These are phyloP conservation scores for Camponotus floridanus DNA, from an alignment of 1,140 invertebrate species.

Conservation along the genomic window DNA sequence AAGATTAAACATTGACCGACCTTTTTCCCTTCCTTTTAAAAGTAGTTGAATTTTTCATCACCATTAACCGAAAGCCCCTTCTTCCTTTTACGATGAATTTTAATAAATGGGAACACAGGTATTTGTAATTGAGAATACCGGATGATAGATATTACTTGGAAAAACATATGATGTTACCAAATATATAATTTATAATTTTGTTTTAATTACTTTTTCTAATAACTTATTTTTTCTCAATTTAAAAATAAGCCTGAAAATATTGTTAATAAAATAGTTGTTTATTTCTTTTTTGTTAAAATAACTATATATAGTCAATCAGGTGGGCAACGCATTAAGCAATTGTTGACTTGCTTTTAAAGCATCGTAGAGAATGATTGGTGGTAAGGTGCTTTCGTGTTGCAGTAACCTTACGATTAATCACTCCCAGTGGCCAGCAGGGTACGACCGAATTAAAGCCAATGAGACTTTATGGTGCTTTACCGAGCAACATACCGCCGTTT, in stretches of 20 bases:
- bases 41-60: slow-evolving; percentile 49
- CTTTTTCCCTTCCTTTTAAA: slow-evolving; percentile 40
- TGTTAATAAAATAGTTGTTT: background rate
- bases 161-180: background rate
- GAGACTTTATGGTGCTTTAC: slow-evolving; percentile 72
- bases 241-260: background rate
- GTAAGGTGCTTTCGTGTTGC: slow-evolving; percentile 57
- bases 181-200: slow-evolving; percentile 3
- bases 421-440: slow-evolving; percentile 51
- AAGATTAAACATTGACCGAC: slow-evolving; percentile 55
- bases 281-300: background rate
- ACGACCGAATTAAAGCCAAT: slow-evolving; percentile 77
- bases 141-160: background rate
- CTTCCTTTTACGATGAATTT: slow-evolving; percentile 43
- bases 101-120: slow-evolving; percentile 40
- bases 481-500: slow-evolving; percentile 50
- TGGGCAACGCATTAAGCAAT: slow-evolving; percentile 24
- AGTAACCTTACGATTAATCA: slow-evolving; percentile 64
- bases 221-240: background rate
- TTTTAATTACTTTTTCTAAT: background rate
- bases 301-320: slow-evolving; percentile 24
- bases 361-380: slow-evolving; percentile 53
- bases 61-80: slow-evolving; percentile 35
- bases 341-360: slow-evolving; percentile 55
- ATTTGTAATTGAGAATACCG: slow-evolving; percentile 2